These are phyloP conservation scores for Leuctra nigra DNA, from an alignment of 2,888 invertebrate species.

Conservation along the genomic window DNA sequence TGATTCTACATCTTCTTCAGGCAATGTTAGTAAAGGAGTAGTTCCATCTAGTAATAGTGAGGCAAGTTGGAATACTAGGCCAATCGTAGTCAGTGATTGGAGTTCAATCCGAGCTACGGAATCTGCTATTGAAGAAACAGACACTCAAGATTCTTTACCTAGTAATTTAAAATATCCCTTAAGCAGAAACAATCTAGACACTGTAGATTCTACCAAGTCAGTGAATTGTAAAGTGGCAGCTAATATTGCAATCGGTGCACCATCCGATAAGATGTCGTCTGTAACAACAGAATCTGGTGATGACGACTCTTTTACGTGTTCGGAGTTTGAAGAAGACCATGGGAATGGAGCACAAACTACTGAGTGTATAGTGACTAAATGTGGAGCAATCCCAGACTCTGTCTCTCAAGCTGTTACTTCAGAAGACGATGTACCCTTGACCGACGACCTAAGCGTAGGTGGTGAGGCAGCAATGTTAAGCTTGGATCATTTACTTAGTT, in stretches of 20 bases:
- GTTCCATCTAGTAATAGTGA: slow-evolving; percentile 80
- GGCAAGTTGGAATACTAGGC: slow-evolving; percentile 80
- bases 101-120: neutral
- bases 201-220: no score
- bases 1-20: slow-evolving; percentile 75
- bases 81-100: neutral
- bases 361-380: no score
- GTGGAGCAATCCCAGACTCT: slow-evolving; percentile 82
- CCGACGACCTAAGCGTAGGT: slow-evolving; percentile 46
- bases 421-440: slow-evolving; percentile 79
- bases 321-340: slow-evolving; percentile 74
- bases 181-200: no score
- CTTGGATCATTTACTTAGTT: slow-evolving; percentile 91
- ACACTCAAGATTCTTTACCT: neutral
- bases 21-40: slow-evolving; percentile 81
- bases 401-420: slow-evolving; percentile 89
- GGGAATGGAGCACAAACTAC: neutral
- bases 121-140: neutral
- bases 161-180: neutral
- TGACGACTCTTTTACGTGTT: slow-evolving; percentile 96
- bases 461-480: slow-evolving; percentile 60
- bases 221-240: neutral
- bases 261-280: slow-evolving; percentile 61
- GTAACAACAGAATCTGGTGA: slow-evolving; percentile 84
- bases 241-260: neutral